Percentiles rank a stretch among this genome's conserved stretches.
These are phyloP conservation scores for Malacoraja senta DNA, from an alignment of 2,797 vertebrate species.

Conservation along the genomic window DNA sequence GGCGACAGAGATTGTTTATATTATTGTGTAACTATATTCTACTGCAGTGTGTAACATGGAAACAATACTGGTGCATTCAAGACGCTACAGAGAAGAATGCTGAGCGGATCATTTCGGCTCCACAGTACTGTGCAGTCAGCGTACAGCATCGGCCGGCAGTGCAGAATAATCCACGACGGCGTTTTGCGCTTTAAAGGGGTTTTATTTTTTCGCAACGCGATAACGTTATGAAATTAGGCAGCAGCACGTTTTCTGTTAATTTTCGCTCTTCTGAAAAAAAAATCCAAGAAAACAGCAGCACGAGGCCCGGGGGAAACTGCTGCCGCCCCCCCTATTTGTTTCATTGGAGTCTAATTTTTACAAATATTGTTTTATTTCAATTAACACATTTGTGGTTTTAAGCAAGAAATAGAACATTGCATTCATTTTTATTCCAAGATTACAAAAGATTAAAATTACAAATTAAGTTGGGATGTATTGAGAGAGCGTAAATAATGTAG, in stretches of 20 bases:
- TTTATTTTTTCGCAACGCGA: not conserved
- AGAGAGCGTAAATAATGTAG: not conserved
- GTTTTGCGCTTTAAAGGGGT: not conserved
- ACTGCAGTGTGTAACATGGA: not conserved
- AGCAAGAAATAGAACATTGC: not conserved
- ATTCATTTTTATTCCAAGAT: not conserved
- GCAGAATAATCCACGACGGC: not conserved
- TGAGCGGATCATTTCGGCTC: not conserved
- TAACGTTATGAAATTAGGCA: not conserved
- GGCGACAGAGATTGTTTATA: not conserved
- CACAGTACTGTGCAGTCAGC: not conserved
- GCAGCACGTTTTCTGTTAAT: not conserved
- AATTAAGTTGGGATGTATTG: not conserved
- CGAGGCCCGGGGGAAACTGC: not conserved
- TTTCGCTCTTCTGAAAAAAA: not conserved
- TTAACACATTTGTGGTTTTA: not conserved
- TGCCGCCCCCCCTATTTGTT: not conserved
- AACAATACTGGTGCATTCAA: not conserved
- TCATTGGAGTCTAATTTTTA: not conserved
- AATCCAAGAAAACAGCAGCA: not conserved
- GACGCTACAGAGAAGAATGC: not conserved
- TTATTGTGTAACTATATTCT: not conserved
- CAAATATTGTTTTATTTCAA: not conserved
- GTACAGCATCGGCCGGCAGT: not conserved
- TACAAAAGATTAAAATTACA: not conserved